Evolutionary conservation across 2,113 vertebrate genomes (phyloP).

Genomic region (Loxodonta africana): DNA sequence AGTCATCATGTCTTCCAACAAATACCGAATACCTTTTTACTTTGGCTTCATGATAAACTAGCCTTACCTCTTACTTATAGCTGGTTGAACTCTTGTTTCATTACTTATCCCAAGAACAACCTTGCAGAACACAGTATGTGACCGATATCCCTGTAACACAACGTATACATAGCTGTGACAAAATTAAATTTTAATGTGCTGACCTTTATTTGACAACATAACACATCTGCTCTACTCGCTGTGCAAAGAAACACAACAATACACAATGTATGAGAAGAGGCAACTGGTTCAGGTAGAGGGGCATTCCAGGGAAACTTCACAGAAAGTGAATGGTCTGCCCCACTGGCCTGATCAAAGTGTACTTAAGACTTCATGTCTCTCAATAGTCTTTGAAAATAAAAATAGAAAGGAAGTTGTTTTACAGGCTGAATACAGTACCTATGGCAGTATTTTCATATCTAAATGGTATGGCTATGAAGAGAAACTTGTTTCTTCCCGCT

Average conservation of each 20-base stretch:
- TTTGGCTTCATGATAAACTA: not conserved
- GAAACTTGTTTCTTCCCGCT: not conserved
- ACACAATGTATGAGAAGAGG: not conserved
- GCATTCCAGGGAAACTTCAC: conserved; percentile 4
- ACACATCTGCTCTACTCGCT: not conserved
- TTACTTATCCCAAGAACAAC: not conserved
- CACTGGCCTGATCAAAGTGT: not conserved
- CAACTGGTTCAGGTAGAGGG: conserved; percentile 30
- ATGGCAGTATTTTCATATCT: not conserved
- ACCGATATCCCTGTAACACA: not conserved
- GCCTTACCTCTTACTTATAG: not conserved
- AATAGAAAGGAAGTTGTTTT: not conserved
- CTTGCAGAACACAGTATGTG: not conserved
- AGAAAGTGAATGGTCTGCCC: not conserved
- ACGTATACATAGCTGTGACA: not conserved
- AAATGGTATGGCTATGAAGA: not conserved
- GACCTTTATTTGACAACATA: not conserved
- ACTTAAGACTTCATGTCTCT: not conserved
- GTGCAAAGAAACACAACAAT: not conserved
- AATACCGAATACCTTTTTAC: not conserved
- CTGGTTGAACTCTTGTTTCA: not conserved
- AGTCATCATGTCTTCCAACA: not conserved
- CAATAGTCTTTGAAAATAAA: conserved; percentile 49
- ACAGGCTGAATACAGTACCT: not conserved
- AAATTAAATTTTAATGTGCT: conserved; percentile 43